Percentiles rank a stretch among this genome's conserved stretches.
Evolutionary conservation across 1,140 invertebrate species (phyloP).

Genomic region (Probaryconus sp.): DNA sequence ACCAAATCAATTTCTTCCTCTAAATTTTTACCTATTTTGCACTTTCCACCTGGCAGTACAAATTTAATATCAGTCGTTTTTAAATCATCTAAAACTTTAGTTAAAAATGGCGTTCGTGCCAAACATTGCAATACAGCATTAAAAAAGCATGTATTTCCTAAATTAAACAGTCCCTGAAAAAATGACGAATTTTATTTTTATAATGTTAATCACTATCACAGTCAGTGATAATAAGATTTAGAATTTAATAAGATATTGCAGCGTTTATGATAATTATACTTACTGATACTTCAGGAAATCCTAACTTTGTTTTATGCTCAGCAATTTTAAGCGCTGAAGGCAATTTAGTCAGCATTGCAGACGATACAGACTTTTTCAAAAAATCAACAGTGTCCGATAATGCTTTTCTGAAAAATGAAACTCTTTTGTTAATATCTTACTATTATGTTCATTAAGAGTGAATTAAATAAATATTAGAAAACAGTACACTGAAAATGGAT

Average conservation of each 20-base stretch:
- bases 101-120: constrained; percentile 90
- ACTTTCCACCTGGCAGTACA: constrained; percentile 83
- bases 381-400: constrained; percentile 82
- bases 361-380: constrained; percentile 14
- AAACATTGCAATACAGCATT: constrained; percentile 96
- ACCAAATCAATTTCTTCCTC: constrained; percentile 75
- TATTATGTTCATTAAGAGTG: too few species aligned
- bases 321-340: too few species aligned
- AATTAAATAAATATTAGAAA: too few species aligned
- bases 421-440: too few species aligned
- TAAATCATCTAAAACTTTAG: constrained; percentile 85
- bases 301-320: too few species aligned
- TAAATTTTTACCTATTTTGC: constrained; percentile 75
- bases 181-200: constrained; percentile 36
- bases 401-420: constrained; percentile 81
- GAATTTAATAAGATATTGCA: too few species aligned
- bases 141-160: constrained; percentile 98
- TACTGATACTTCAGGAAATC: too few species aligned
- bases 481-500: too few species aligned
- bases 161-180: constrained; percentile 86
- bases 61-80: constrained; percentile 84
- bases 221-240: too few species aligned
- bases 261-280: too few species aligned
- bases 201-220: too few species aligned
- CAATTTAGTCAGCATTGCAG: too few species aligned